These are phyloP conservation scores for Haliclystus octoradiatus DNA, from an alignment of 30 jellyfish, hydroid and myxozoan species.

Conservation along the genomic window DNA sequence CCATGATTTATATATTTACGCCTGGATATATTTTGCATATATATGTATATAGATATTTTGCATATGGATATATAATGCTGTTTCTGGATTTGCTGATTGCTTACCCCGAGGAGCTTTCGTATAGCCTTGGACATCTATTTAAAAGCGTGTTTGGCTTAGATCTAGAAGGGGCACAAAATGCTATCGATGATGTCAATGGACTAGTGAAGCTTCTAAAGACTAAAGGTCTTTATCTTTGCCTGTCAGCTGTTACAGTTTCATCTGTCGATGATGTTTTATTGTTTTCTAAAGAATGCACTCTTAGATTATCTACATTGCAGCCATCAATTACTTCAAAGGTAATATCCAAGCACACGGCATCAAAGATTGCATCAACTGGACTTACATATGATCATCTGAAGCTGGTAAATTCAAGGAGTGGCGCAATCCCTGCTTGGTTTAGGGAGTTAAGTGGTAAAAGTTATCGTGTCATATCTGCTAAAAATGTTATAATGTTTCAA, in stretches of 20 bases:
- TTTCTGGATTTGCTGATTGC: not conserved
- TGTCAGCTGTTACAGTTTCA: not conserved
- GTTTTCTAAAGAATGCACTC: not conserved
- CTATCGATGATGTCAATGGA: not conserved
- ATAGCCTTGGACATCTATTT: not conserved
- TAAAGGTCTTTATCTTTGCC: not conserved
- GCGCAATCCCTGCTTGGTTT: too few relatives aligned
- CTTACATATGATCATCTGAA: too few relatives aligned
- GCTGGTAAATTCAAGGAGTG: too few relatives aligned
- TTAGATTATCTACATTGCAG: not conserved
- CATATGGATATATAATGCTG: too few relatives aligned
- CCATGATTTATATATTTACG: not conserved
- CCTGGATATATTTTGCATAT: not conserved
- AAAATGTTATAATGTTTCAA: too few relatives aligned
- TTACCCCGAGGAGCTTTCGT: not conserved
- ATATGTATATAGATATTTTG: too few relatives aligned
- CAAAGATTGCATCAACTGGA: not conserved
- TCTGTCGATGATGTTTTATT: not conserved
- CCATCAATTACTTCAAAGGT: not conserved
- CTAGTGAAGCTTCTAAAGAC: not conserved
- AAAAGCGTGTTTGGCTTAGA: too few relatives aligned
- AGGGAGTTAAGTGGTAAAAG: too few relatives aligned
- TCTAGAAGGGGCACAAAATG: not conserved
- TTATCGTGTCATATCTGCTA: too few relatives aligned
- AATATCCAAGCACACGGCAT: not conserved